Evolutionary conservation across 2,113 vertebrate genomes (phyloP).

Genomic region (Odontesthes bonariensis): DNA sequence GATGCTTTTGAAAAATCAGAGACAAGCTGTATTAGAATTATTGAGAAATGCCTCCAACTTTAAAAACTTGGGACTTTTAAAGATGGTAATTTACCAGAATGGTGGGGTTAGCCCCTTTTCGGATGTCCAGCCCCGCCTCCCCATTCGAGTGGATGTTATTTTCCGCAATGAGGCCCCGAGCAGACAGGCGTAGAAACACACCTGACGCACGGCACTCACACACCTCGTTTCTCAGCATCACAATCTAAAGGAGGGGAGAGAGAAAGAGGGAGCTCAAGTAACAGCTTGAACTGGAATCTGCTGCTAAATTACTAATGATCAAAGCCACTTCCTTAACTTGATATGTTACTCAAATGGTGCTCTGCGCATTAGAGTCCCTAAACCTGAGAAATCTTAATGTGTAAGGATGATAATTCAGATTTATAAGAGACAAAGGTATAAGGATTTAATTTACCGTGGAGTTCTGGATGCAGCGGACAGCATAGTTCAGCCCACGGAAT

Average conservation of each 20-base stretch:
- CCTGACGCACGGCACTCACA: conserved; percentile 88
- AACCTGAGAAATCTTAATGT: not conserved
- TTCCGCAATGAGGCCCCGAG: conserved; percentile 88
- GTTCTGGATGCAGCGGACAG: conserved; percentile 88
- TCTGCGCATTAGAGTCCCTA: not conserved
- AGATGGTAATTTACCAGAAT: conserved; percentile 83
- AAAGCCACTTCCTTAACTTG: conserved; percentile 13
- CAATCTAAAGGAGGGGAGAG: conserved; percentile 78
- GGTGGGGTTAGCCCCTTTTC: conserved; percentile 88
- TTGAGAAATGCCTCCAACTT: not conserved
- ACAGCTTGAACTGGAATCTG: conserved; percentile 14
- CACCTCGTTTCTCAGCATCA: conserved; percentile 90
- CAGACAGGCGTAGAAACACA: conserved; percentile 88
- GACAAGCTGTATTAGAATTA: no score
- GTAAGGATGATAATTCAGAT: not conserved
- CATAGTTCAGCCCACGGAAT: conserved; percentile 87
- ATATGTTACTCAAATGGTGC: conserved; percentile 5
- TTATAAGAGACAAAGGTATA: not conserved
- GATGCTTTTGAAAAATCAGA: no score
- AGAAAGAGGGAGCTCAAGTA: conserved; percentile 20
- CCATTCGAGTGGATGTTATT: conserved; percentile 90
- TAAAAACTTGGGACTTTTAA: no score
- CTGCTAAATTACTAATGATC: conserved; percentile 53
- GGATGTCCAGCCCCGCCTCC: conserved; percentile 88
- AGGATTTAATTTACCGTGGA: conserved; percentile 82